Conservation (phyloP, 2,797 vertebrate species). For the Enteromius mattozi region DNA sequence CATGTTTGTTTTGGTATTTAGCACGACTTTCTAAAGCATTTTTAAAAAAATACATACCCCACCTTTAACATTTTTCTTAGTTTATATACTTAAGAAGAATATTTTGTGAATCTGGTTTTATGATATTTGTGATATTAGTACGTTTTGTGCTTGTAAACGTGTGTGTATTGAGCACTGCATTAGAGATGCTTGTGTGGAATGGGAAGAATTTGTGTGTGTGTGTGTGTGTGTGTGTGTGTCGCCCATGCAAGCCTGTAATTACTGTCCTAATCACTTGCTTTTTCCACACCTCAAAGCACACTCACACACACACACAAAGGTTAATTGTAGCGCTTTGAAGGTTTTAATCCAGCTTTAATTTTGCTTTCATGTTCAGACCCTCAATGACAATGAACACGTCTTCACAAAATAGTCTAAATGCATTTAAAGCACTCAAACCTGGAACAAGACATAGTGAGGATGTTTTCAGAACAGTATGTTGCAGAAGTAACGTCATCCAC, state of each 20-base stretch:
- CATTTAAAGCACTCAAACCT: not conserved
- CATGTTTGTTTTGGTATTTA: no score
- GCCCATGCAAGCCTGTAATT: conserved; percentile 6
- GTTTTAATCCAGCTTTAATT: not conserved
- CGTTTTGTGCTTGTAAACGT: not conserved
- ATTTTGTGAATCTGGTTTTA: not conserved
- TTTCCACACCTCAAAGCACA: not conserved
- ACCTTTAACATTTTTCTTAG: not conserved
- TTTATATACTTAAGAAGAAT: not conserved
- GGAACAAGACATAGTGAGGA: not conserved
- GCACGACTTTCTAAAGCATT: no score
- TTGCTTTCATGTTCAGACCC: not conserved
- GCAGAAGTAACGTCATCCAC: not conserved
- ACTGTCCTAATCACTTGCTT: conserved; percentile 35
- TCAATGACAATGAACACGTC: not conserved
- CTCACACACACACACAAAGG: not conserved
- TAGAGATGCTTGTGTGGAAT: not conserved
- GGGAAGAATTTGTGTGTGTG: not conserved
- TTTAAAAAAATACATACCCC: no score
- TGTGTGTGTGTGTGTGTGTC: not conserved
- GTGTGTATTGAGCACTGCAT: not conserved
- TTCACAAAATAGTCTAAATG: not conserved
- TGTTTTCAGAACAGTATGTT: not conserved
- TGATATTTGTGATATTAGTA: not conserved
- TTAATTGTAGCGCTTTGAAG: conserved; percentile 1